Evolutionary conservation across 2,888 invertebrate genomes (phyloP), one percentile per base, ranked within the genome.

Genomic region (Ischnus inquisitorius): DNA sequence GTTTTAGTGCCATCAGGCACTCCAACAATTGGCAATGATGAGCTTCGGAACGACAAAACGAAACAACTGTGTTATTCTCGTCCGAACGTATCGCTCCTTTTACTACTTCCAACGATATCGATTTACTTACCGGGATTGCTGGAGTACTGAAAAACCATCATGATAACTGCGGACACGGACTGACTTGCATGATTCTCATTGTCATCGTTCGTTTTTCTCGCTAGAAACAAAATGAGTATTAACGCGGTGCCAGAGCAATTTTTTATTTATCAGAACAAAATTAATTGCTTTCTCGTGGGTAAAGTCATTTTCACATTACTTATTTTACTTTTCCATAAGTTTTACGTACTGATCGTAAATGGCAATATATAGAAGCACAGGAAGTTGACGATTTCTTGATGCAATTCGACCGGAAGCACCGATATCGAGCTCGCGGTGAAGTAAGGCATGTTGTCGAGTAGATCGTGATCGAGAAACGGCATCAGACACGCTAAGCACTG

Each of bases 121-220:
- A 25, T 60, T 10, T 43, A 90, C 92, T 90, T 93, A 97, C 98
- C 97, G 90, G 98, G 97, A 94, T 98, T 98, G 86, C 96, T 97
- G 0, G 98, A 98, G 93, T 99, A 98, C 93, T 99, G 99, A 92
- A 99, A 97, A 41, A 99, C 97, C 96, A 99, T 97, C 97, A 99
- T 99, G 82, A 99, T 96, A 78, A 99, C 98, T 48, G 99, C 97
- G 0, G 98, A 97, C 3, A 98, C 97, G 2, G 97, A 97, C 91
- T 97, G 97, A 83, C 97, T 97, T 12, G 97, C 97, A 88, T 97
- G 96, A 88, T 96, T 96, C 90, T 97, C 97, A 86, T 96, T 95
- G 85, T 96, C 96, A 90, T 96, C 96, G n/a, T 96, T 96, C 86
- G 95, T 96, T 89, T 96, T 96, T 62, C 97, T 96, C 14, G 96